Evolutionary conservation across 2,797 vertebrate species (phyloP).

Genomic region (Lerista edwardsae): DNA sequence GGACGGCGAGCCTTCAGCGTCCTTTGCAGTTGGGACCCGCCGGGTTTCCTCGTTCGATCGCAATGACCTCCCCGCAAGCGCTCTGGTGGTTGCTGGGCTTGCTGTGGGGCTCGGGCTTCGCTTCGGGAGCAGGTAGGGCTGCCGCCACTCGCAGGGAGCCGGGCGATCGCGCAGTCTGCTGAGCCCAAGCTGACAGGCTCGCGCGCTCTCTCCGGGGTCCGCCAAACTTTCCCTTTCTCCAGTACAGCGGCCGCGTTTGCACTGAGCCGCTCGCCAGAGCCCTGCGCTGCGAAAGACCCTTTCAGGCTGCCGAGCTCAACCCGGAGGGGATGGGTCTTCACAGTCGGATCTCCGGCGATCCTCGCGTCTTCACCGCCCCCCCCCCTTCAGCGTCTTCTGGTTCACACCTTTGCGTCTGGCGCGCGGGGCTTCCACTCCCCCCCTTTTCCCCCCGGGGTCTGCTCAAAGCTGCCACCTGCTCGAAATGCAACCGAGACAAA

Average conservation of each 20-base stretch:
- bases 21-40: too few relatives aligned
- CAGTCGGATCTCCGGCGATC: neutral
- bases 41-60: too few relatives aligned
- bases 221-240: neutral
- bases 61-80: constrained; percentile 65
- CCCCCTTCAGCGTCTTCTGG: neutral
- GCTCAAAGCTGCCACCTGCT: constrained; percentile 3
- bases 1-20: too few relatives aligned
- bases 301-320: neutral
- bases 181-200: neutral
- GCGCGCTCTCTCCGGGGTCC: neutral
- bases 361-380: neutral
- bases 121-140: constrained; percentile 60
- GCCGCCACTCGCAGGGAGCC: neutral
- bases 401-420: neutral
- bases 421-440: neutral
- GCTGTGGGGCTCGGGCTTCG: constrained; percentile 59
- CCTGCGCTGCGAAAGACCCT: constrained; percentile 2
- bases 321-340: neutral
- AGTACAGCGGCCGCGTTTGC: constrained; percentile 20
- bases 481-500: constrained; percentile 14
- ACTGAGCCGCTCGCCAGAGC: rapidly evolving
- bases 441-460: neutral
- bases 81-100: constrained; percentile 69
- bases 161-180: constrained; percentile 1